A percentile compares a stretch with the other conserved stretches of the same genome.
Evolutionary conservation across 2,797 vertebrate species (phyloP).

Genomic region (Loris lydekkerianus): DNA sequence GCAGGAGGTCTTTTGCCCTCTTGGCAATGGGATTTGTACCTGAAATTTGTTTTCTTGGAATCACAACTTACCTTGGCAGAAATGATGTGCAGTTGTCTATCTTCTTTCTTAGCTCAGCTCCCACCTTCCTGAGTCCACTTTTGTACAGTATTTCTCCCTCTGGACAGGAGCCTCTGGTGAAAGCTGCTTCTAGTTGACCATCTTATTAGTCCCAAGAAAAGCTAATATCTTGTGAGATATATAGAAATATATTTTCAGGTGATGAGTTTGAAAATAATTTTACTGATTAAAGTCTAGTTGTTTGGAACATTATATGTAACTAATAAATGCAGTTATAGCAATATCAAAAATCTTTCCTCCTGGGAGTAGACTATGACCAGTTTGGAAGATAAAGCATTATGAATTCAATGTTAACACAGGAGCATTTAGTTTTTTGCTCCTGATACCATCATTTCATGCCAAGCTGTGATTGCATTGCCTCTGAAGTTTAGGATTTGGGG

Average conservation of each 20-base stretch:
- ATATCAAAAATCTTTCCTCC: conserved; percentile 84
- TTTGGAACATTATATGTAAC: conserved; percentile 13
- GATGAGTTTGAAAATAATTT: conserved; percentile 13
- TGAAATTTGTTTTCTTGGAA: no score
- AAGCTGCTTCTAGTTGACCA: no score
- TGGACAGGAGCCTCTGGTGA: no score
- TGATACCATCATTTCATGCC: conserved; percentile 92
- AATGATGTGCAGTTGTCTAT: no score
- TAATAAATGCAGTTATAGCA: neutral
- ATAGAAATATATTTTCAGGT: conserved; percentile 44
- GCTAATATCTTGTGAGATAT: neutral
- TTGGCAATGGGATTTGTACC: no score
- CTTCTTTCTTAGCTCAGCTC: no score
- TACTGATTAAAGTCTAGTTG: neutral
- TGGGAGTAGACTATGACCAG: conserved; percentile 86
- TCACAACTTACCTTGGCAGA: no score
- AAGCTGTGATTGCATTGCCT: conserved; percentile 94
- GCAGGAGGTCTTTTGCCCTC: no score
- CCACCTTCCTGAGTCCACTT: no score
- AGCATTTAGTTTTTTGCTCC: conserved; percentile 82
- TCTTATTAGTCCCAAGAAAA: neutral
- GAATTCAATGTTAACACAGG: conserved; percentile 88
- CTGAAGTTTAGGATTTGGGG: conserved; percentile 90
- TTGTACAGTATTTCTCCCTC: no score
- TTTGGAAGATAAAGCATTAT: conserved; percentile 86